Conservation (phyloP, 2,113 vertebrate genomes). For the Promerops cafer region DNA sequence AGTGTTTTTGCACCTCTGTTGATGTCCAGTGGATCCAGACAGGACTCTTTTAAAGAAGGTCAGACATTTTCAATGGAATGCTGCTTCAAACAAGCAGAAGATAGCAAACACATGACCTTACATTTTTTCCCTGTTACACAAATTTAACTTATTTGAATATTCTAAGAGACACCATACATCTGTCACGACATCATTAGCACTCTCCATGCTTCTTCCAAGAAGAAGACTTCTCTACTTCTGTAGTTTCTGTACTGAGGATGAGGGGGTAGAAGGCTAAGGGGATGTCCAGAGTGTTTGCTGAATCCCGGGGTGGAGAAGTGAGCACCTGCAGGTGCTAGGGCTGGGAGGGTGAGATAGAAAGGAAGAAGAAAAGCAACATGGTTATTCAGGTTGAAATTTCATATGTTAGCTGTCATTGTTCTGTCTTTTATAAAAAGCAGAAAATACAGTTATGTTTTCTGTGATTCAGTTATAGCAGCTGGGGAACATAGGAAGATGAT, state of each 20-base stretch:
- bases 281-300: not conserved
- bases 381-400: not conserved
- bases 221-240: not conserved
- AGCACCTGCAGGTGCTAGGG: fast-evolving
- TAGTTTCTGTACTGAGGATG: not conserved
- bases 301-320: fast-evolving
- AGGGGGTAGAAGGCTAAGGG: not conserved
- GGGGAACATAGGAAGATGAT: not conserved
- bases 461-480: not conserved
- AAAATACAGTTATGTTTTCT: not conserved
- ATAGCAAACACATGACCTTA: not conserved
- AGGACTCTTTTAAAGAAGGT: not conserved
- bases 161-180: not conserved
- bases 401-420: not conserved
- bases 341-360: not conserved
- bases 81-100: not conserved
- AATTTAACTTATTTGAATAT: not conserved
- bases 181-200: not conserved
- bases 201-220: not conserved
- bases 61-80: not conserved
- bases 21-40: not conserved
- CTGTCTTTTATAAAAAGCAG: not conserved
- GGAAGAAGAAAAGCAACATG: not conserved
- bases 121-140: not conserved
- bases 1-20: not conserved